These are phyloP conservation scores for Lagorchestes hirsutus DNA, from an alignment of 2,797 vertebrate genomes.

Conservation along the genomic window DNA sequence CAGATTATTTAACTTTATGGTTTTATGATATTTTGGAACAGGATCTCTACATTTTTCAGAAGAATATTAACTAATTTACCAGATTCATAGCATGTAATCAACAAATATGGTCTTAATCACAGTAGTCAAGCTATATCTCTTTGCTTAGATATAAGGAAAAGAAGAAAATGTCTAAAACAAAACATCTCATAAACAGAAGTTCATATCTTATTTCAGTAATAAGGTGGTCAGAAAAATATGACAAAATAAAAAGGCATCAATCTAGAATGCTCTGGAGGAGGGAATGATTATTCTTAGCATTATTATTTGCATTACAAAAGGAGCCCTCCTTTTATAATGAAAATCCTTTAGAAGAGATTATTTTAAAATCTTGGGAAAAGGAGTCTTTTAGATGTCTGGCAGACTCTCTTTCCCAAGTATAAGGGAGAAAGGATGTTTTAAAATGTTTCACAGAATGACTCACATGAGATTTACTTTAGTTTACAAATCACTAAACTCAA, in stretches of 20 bases:
- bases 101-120: slow-evolving; percentile 32
- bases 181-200: slow-evolving; percentile 11
- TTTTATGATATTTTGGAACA: neutral
- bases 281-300: slow-evolving; percentile 35
- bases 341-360: slow-evolving; percentile 23
- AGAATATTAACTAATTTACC: slow-evolving; percentile 6
- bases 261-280: slow-evolving; percentile 19
- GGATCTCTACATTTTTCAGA: slow-evolving; percentile 1
- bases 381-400: slow-evolving; percentile 7
- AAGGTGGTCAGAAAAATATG: neutral
- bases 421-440: slow-evolving; percentile 23
- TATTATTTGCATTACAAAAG: neutral
- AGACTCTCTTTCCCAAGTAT: neutral
- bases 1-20: neutral
- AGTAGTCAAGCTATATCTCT: slow-evolving; percentile 19
- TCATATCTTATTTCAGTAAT: neutral
- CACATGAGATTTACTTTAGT: neutral
- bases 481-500: slow-evolving; percentile 20
- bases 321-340: slow-evolving; percentile 38
- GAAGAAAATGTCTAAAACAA: neutral
- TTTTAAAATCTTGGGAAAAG: neutral
- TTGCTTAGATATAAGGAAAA: slow-evolving; percentile 44
- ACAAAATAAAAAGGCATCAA: slow-evolving; percentile 5
- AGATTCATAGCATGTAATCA: slow-evolving; percentile 34
- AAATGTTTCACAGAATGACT: neutral